Base-by-base conservation (phyloP, 1,140 invertebrate species). In the Drosophila erecta region DNA sequence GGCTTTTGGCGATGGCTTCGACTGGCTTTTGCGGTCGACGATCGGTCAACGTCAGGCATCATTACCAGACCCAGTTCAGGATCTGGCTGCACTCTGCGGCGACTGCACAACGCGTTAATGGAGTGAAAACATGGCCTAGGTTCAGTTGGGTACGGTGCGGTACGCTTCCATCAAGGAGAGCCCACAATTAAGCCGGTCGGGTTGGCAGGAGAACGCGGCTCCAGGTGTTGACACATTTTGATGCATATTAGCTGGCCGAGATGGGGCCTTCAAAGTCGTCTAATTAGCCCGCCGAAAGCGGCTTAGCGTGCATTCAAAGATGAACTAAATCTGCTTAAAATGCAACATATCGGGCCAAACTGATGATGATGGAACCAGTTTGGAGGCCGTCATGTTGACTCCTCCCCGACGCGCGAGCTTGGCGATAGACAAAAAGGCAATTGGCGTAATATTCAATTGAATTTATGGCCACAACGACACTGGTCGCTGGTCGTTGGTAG, bases 361-460 rank as follows among this genome's bases (percentile, higher is more conserved):
- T 41, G 40, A 44, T 55, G 47, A 67, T 71, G 67, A 71, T 71
- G 67, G 67, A 71, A 74, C 77, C 64, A 75, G 75, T 77, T 77
- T 77, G 50, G 37, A 65, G 33, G 59, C 43, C 54, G 41, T 33
- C 40, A 15, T 46, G 12, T 62, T 70, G 67, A 71, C 83, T 79
- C 70, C 83, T 77, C 79, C 81, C 76, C 83, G 72, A 76, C 83
- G 30, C 30, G 30, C 30, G 72, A 66, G 35, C 77, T 72, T 76
- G 51, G 75, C 75, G 84, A 87, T 87, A 87, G 83, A 87, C 83
- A 87, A 87, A 87, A 90, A 90, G 77, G 89, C 89, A 91, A 85
- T 91, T 85, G 85, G 89, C 85, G 89, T 90, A 90, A 90, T 90
- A 90, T 90, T 90, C 85, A 91, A 90, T 91, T 91, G 87, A 83